Evolutionary conservation across 2,797 vertebrate genomes (phyloP).

Genomic region (Karalla daura): DNA sequence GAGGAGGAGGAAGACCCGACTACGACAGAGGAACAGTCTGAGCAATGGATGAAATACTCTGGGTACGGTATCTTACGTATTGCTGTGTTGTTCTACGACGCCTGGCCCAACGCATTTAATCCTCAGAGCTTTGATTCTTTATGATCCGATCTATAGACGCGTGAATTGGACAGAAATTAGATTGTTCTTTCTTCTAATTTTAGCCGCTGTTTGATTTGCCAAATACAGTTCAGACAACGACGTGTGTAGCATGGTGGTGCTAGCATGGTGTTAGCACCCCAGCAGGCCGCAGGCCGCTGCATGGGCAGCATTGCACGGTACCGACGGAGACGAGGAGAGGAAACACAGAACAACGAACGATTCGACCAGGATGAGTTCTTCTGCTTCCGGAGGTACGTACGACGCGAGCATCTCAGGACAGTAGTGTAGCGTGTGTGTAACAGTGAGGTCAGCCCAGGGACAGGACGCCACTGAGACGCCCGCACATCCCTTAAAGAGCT

Average conservation of each 20-base stretch:
- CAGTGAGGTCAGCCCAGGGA: slow-evolving; percentile 33
- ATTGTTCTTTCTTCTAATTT: slow-evolving; percentile 1
- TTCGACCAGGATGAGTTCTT: slow-evolving; percentile 35
- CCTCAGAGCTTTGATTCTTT: slow-evolving; percentile 28
- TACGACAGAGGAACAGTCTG: slow-evolving; percentile 30
- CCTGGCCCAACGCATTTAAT: not conserved
- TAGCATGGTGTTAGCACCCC: slow-evolving; percentile 69
- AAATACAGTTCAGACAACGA: slow-evolving; percentile 31
- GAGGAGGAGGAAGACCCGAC: slow-evolving; percentile 54
- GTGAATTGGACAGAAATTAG: not conserved
- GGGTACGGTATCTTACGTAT: slow-evolving; percentile 11
- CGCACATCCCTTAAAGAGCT: slow-evolving; percentile 43
- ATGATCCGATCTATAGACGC: slow-evolving; percentile 22
- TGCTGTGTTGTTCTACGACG: slow-evolving; percentile 16
- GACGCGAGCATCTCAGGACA: slow-evolving; percentile 52
- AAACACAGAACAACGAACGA: slow-evolving; percentile 24
- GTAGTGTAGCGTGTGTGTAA: slow-evolving; percentile 48
- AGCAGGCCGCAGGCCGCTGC: slow-evolving; percentile 50
- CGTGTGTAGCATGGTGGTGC: slow-evolving; percentile 25
- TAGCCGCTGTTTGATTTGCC: slow-evolving; percentile 4
- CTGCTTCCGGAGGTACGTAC: slow-evolving; percentile 49
- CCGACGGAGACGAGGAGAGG: slow-evolving; percentile 37
- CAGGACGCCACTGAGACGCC: slow-evolving; percentile 30
- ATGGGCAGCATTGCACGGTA: slow-evolving; percentile 35
- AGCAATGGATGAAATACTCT: slow-evolving; percentile 29